phyloP scores from a whole-genome alignment of 2,888 invertebrate genomes.

The Mythimna impura region DNA sequence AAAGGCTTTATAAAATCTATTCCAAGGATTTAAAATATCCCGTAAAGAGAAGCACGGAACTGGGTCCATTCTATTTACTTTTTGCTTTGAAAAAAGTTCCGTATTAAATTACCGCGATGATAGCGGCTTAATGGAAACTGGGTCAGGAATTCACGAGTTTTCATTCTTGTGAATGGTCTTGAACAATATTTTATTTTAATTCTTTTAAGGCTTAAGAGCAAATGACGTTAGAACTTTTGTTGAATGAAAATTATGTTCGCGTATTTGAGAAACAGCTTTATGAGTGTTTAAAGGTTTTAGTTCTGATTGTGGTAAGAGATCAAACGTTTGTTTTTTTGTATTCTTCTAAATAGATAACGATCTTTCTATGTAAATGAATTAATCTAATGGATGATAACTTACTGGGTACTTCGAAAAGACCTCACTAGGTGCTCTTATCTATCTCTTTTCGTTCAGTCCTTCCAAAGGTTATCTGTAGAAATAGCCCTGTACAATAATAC shows the following conservation, averaged over 20 bases:
- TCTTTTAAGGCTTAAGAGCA: constrained; percentile 47
- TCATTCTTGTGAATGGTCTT: constrained; percentile 53
- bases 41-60: constrained; percentile 39
- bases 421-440: no score
- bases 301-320: neutral
- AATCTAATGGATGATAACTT: neutral
- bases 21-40: constrained; percentile 39
- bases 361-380: neutral
- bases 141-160: constrained; percentile 50
- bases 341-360: no score
- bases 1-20: constrained; percentile 40
- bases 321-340: neutral
- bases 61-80: constrained; percentile 53
- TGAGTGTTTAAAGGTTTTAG: constrained; percentile 10
- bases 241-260: constrained; percentile 43
- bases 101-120: constrained; percentile 61
- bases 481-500: no score
- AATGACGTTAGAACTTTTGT: constrained; percentile 42
- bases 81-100: constrained; percentile 56
- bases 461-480: no score
- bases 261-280: constrained; percentile 32
- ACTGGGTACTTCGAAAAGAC: neutral
- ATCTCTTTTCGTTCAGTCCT: no score
- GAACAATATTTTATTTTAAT: constrained; percentile 62
- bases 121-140: constrained; percentile 61